Evolutionary conservation across 2,797 vertebrate genomes (phyloP), one percentile per base, ranked within the genome.

Genomic region (Sparus aurata): DNA sequence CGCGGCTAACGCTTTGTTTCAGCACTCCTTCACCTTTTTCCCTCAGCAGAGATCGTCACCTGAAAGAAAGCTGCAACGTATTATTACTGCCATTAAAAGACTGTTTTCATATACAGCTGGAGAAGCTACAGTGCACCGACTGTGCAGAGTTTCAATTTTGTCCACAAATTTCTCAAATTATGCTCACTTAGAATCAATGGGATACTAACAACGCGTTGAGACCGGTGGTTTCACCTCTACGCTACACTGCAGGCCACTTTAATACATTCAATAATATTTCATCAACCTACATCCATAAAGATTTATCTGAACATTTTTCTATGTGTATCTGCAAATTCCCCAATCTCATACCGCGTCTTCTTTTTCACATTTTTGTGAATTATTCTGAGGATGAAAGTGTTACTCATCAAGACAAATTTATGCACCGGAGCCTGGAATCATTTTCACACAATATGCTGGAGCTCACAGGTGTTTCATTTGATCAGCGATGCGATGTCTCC

Each of bases 401-500:
- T 57, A 43, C 49, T 75, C 49, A 79, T 59, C 54, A 63, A 68
- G 61, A 55, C 50, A 82, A 34, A 75, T 65, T 69, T 75, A 75
- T 65, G 41, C 46, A 63, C 38, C 63, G 46, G 46, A 69, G 77
- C 71, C 41, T 46, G 16, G 22, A 86, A 88, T 79, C 46, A 82
- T 86, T 88, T 34, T 80, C 2, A 63, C 23, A 68, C 73, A 77
- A 71, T 68, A 75, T 77, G 81, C 60, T 65, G 13, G 34, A 60
- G 58, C 71, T 72, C 49, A 25, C 77, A 50, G 71, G 64, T 79
- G 84, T 73, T 85, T 89, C 74, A 92, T 91, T 89, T 83, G 89
- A 92, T 90, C 78, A 85, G 88, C 86, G 88, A 87, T 70, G 62
- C 16, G 49, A 64, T 60, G 77, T 84, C 88, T 91, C 78, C 41